Base-by-base conservation (phyloP, 2,797 vertebrate species). In the Pampus argenteus region DNA sequence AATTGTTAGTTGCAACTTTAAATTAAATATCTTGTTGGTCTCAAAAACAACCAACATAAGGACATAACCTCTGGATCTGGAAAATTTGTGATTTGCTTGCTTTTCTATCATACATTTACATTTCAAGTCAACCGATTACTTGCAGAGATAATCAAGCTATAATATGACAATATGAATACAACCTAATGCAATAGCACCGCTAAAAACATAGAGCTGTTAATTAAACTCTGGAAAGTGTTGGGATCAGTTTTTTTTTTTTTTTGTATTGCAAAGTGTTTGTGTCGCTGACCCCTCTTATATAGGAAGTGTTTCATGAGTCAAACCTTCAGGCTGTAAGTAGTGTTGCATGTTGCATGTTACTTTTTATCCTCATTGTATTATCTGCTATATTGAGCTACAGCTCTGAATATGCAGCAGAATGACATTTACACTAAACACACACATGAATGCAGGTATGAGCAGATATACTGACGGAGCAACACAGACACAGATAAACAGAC, bases 401-500 rank as follows among this genome's bases (percentile, higher is more conserved):
- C 34, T 70, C n/a, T 59, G 20, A 29, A 55, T 57, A 63, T 3
- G 38, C 11, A 36, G 34, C 34, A 36, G 42, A 44, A 48, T 66
- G 10, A 34, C 17, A 34, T 63, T 66, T 66, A 86, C 58, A 75
- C 59, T 61, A 79, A 66, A 86, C 58, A 82, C 28, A 58, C 42
- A 44, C 20, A 69, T 6, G 15, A 17, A 52, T 66, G 40, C 50
- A 56, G 44, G 34, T 79, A 56, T 47, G 34, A 50, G 45, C 59
- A 23, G 55, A 42, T 22, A 68, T 15, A 28, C 17, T 50, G 34
- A 82, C 38, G 66, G 11, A 47, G 25, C 45, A 29, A 59, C 64
- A 66, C 54, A 74, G 25, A 61, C 18, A 38, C 20, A 74, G 47
- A 29, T 28, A 59, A 44, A n/a, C n/a, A 71, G 29, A 73, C 62